phyloP scores from a whole-genome alignment of 1,140 invertebrate species.

The Venturia canescens region DNA sequence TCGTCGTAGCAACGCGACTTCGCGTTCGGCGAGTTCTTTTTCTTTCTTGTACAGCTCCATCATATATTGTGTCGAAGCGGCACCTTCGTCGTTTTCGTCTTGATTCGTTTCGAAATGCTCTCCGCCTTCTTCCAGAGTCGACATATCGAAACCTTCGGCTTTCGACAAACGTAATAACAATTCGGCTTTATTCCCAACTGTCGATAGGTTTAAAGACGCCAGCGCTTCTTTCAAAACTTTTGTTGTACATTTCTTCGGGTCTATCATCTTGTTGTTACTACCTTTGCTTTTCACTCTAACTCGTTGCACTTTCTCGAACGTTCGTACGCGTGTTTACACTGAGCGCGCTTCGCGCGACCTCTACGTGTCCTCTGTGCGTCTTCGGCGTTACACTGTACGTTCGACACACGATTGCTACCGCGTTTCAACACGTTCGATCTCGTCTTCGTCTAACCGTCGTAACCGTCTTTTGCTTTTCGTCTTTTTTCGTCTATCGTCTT shows the following conservation, averaged over 20 bases:
- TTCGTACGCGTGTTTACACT: too few relatives aligned
- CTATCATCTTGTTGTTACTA: neutral
- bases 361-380: too few relatives aligned
- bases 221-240: slow-evolving; percentile 21
- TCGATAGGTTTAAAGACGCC: neutral
- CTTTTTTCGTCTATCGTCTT: too few relatives aligned
- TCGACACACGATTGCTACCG: too few relatives aligned
- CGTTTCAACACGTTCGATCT: too few relatives aligned
- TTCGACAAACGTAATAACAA: neutral
- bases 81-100: neutral
- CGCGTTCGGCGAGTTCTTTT: slow-evolving; percentile 3
- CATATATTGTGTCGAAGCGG: neutral
- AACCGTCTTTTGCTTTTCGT: too few relatives aligned
- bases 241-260: slow-evolving; percentile 18
- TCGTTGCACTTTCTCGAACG: too few relatives aligned
- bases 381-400: too few relatives aligned
- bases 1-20: neutral
- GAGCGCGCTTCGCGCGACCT: too few relatives aligned
- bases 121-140: neutral
- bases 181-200: neutral
- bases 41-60: slow-evolving; percentile 2
- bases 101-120: neutral
- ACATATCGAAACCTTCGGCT: neutral
- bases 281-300: too few relatives aligned
- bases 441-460: too few relatives aligned